phyloP scores from a whole-genome alignment of 1,140 invertebrate genomes.

The Drosophila oshimai region DNA sequence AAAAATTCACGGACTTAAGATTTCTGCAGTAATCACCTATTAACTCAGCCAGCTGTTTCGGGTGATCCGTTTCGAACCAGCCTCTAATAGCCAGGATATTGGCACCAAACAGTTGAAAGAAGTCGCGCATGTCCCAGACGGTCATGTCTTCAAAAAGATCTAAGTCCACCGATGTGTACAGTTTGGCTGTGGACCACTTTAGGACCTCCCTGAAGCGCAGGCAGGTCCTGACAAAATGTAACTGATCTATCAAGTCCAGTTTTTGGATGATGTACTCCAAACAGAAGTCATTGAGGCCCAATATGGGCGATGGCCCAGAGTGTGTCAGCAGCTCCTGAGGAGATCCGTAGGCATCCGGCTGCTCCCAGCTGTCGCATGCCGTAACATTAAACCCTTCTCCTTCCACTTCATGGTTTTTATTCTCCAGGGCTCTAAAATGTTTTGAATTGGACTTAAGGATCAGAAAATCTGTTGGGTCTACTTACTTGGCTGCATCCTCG shows the following conservation, averaged over 20 bases:
- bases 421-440: slow-evolving; percentile 21
- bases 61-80: background rate
- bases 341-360: slow-evolving; percentile 38
- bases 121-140: slow-evolving; percentile 56
- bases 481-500: slow-evolving; percentile 42
- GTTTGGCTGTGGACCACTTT: background rate
- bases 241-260: slow-evolving; percentile 16
- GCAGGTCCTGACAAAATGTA: slow-evolving; percentile 46
- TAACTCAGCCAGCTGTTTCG: slow-evolving; percentile 10
- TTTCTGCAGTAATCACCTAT: slow-evolving; percentile 34
- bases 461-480: background rate
- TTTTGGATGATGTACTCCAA: slow-evolving; percentile 10
- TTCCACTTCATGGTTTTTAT: no score
- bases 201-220: slow-evolving; percentile 26
- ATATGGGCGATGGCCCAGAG: background rate
- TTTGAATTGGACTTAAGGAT: rapidly evolving
- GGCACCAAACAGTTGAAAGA: slow-evolving; percentile 42
- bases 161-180: slow-evolving; percentile 22
- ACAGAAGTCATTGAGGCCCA: slow-evolving; percentile 39
- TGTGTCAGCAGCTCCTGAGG: background rate
- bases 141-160: slow-evolving; percentile 44
- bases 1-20: slow-evolving; percentile 11
- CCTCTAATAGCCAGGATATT: slow-evolving; percentile 2
- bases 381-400: no score
- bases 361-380: slow-evolving; percentile 69